phyloP scores from a whole-genome alignment of 2,113 vertebrate genomes.

The Thamnaconus septentrionalis region DNA sequence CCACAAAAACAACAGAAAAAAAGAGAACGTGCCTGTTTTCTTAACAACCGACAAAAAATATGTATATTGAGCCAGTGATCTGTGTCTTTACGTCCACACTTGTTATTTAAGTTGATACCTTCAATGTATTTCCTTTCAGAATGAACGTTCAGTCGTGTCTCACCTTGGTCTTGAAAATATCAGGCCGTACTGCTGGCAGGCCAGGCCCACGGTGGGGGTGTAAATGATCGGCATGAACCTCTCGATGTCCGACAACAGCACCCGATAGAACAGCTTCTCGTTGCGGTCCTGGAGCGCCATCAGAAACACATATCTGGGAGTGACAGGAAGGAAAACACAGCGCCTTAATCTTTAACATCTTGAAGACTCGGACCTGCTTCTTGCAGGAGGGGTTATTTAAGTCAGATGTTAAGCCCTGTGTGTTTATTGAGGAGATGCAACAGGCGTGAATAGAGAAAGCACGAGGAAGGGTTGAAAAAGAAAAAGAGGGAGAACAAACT shows the following conservation, averaged over 20 bases:
- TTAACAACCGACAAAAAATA: too few relatives aligned
- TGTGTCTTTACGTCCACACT: background rate
- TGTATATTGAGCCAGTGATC: too few relatives aligned
- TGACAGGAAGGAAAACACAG: constrained; percentile 32
- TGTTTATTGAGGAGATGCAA: constrained; percentile 10
- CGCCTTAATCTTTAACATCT: constrained; percentile 41
- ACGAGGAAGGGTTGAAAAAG: background rate
- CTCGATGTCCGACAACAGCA: constrained; percentile 88
- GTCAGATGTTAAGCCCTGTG: constrained; percentile 39
- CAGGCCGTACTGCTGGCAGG: constrained; percentile 93
- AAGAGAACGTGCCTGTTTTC: too few relatives aligned
- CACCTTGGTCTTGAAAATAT: constrained; percentile 92
- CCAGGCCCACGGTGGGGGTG: constrained; percentile 93
- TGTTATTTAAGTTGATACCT: background rate
- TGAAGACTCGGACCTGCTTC: constrained; percentile 29
- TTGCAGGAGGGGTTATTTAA: constrained; percentile 31
- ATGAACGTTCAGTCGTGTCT: constrained; percentile 39
- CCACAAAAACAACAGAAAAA: too few relatives aligned
- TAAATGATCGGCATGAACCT: constrained; percentile 98
- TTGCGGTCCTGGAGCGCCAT: constrained; percentile 95
- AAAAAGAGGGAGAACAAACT: background rate
- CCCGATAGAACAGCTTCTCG: constrained; percentile 95
- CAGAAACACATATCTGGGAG: constrained; percentile 89
- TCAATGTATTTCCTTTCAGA: background rate
- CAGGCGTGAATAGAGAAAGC: background rate